These are phyloP conservation scores for Eulemur mongoz DNA, from an alignment of 2,797 vertebrate genomes.

Conservation along the genomic window DNA sequence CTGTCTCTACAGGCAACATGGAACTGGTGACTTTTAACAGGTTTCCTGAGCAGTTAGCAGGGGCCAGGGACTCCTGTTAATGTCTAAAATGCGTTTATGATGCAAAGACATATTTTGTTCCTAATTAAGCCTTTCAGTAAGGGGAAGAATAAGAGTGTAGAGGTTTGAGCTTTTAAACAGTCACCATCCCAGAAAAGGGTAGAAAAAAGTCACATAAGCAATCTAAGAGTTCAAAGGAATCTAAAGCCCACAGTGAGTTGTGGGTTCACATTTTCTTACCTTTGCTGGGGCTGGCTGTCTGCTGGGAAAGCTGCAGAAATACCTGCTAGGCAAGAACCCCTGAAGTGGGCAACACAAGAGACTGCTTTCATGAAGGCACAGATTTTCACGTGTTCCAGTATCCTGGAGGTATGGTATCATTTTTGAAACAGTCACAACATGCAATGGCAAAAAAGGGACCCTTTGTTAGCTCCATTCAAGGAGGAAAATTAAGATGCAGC, in stretches of 20 bases:
- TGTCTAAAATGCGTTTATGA: slow-evolving; percentile 69
- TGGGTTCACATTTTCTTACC: background rate
- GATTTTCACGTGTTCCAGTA: slow-evolving; percentile 22
- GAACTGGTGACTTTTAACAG: slow-evolving; percentile 61
- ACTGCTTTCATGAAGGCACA: slow-evolving; percentile 28
- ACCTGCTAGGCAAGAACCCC: slow-evolving; percentile 45
- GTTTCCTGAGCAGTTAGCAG: slow-evolving; percentile 44
- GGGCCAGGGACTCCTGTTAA: slow-evolving; percentile 32
- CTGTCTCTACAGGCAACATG: slow-evolving; percentile 42
- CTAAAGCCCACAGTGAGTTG: background rate
- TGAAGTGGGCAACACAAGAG: slow-evolving; percentile 46
- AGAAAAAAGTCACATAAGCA: background rate
- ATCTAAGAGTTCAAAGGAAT: background rate
- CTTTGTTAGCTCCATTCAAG: slow-evolving; percentile 58
- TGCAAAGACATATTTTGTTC: slow-evolving; percentile 52
- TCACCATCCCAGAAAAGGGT: background rate
- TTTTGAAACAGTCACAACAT: slow-evolving; percentile 59
- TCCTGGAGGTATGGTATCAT: slow-evolving; percentile 57
- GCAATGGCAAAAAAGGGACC: slow-evolving; percentile 18
- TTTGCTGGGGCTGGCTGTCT: background rate
- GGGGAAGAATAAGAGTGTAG: background rate
- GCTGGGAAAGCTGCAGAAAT: background rate
- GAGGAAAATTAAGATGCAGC: slow-evolving; percentile 66
- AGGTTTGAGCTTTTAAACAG: slow-evolving; percentile 50
- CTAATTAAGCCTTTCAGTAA: slow-evolving; percentile 64